Base-by-base conservation (phyloP, 35 echinoderm and acorn worm genomes). In the Holothuria glaberrima region DNA sequence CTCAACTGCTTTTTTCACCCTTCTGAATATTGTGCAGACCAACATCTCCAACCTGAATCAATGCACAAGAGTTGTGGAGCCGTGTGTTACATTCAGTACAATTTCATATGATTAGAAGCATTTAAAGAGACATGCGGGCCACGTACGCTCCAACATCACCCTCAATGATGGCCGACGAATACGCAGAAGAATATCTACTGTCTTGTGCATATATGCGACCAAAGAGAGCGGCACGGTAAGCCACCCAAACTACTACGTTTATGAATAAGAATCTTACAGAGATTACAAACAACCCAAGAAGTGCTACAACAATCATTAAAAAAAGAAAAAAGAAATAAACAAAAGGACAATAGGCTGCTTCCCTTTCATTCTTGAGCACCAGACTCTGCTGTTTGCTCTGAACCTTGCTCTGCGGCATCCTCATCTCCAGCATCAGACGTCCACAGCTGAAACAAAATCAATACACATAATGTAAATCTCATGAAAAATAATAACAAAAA, bases 381-480 rank as follows among this genome's bases (percentile, higher is more conserved):
- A 58, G 12, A 32, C 3, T 56, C 22, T 84, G 12, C 76, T 33
- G 57, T 64, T 64, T 57, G 30, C 52, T 84, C 80, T 84, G 48
- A 27, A 18, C 44, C 46, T 84, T 48, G 54, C 27, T 20, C 77
- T 54, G 77, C 22, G 5, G 77, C n/a, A 31, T 92, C 91, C 20
- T 89, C 91, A 59, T 65, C 62, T 18, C 75, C 75, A 36, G 87
- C 77, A 54, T 94, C 93, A 22, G 88, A 90, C 74, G 94, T 96
- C 94, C 94, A 96, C 82, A 96, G 85, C 94, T 96, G 88, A 25
- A 44, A 68, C 52, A 50, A 72, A 75, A 30, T n/a, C 45, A 71
- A 86, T 58, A 83, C 19, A 44, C 16, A 29, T 7, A 52, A 62
- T 63, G 54, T 20, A 5, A 54, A 57, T 62, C 0, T 27, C 10